phyloP scores from a whole-genome alignment of 2,888 invertebrate species.

The Nowickia ferox region DNA sequence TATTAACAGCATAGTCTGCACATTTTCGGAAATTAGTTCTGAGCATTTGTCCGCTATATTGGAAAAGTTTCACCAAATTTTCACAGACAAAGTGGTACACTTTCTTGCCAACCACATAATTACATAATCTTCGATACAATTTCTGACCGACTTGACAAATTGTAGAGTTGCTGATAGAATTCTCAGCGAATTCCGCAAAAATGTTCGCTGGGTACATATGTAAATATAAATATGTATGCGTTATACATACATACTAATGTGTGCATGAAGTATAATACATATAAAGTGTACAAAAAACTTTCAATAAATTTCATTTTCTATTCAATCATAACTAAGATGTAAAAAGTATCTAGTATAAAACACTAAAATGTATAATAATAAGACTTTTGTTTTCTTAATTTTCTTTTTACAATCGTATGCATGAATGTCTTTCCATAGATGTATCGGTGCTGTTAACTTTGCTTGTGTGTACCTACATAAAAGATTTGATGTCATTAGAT shows the following conservation, averaged over 20 bases:
- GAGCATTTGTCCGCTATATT: too few species aligned
- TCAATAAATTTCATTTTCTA: slow-evolving; percentile 58
- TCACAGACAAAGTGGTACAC: too few species aligned
- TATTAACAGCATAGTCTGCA: too few species aligned
- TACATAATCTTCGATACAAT: not conserved
- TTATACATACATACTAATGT: not conserved
- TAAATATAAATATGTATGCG: not conserved
- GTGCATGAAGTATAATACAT: not conserved
- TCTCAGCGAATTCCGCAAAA: too few species aligned
- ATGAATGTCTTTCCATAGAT: not conserved
- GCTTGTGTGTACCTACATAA: not conserved
- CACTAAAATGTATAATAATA: not conserved
- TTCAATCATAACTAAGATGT: slow-evolving; percentile 60
- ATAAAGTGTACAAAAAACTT: slow-evolving; percentile 23
- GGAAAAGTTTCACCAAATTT: too few species aligned
- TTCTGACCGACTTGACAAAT: not conserved
- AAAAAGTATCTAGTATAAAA: slow-evolving; percentile 52
- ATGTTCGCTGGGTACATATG: too few species aligned
- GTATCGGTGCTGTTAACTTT: not conserved
- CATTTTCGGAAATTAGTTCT: too few species aligned
- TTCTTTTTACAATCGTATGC: slow-evolving; percentile 19
- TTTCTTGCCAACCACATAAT: too few species aligned
- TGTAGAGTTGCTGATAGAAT: too few species aligned
- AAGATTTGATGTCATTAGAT: slow-evolving; percentile 32
- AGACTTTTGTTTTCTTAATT: slow-evolving; percentile 16